Percentiles rank a stretch among this genome's conserved stretches.
phyloP scores from a whole-genome alignment of 2,113 vertebrate species.

The Tapirus terrestris region DNA sequence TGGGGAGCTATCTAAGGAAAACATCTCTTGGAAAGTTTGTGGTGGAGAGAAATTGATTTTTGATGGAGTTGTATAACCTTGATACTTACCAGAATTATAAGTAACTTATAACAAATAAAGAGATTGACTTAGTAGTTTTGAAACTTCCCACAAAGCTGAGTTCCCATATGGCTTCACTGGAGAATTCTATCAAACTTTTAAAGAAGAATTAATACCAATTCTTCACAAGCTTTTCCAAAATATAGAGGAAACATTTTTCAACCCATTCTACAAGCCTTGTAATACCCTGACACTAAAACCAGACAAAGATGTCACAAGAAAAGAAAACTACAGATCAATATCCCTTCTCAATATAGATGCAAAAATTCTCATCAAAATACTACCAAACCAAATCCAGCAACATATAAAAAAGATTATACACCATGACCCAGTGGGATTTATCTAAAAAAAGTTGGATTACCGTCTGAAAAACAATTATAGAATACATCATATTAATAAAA shows the following conservation, averaged over 20 bases:
- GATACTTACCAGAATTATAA: background rate
- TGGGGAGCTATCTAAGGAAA: background rate
- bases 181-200: constrained; percentile 26
- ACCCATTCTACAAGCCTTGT: background rate
- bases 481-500: background rate
- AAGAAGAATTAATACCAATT: background rate
- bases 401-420: background rate
- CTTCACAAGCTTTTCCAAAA: constrained; percentile 4
- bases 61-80: background rate
- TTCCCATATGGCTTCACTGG: background rate
- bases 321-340: background rate
- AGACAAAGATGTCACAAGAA: background rate
- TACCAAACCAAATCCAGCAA: background rate
- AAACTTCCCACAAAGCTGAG: background rate
- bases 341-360: background rate
- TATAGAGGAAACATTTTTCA: background rate
- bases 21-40: background rate
- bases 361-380: background rate
- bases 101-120: background rate
- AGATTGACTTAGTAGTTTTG: background rate
- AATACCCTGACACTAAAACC: background rate
- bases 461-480: background rate
- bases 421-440: background rate
- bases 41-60: background rate
- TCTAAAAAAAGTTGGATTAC: background rate